phyloP scores from a whole-genome alignment of 2,113 vertebrate species.

The Mormyrus lacerda region DNA sequence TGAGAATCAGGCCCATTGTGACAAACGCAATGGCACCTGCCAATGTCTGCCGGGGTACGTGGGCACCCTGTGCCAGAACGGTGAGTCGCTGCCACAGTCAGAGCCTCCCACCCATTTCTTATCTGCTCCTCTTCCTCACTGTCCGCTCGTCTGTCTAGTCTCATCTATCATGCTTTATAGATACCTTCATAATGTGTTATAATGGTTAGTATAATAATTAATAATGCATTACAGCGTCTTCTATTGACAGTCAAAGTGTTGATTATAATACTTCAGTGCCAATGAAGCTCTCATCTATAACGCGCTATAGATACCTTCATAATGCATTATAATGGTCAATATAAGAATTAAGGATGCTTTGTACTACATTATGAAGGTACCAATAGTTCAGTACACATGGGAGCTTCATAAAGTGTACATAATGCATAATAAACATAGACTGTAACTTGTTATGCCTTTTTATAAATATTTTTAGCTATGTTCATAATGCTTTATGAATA shows the following conservation, averaged over 20 bases:
- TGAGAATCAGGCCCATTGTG: slow-evolving; percentile 54
- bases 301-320: neutral
- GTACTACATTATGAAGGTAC: neutral
- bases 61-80: slow-evolving; percentile 59
- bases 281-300: neutral
- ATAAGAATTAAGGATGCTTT: neutral
- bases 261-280: neutral
- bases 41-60: slow-evolving; percentile 55
- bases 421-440: neutral
- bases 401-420: neutral
- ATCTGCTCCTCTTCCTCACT: neutral
- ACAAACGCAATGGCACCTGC: slow-evolving; percentile 54
- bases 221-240: neutral
- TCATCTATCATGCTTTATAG: neutral
- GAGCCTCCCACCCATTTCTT: neutral
- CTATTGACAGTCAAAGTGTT: neutral
- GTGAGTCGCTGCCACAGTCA: slow-evolving; percentile 45
- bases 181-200: neutral
- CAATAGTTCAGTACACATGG: too few relatives aligned
- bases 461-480: neutral
- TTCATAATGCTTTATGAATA: too few relatives aligned
- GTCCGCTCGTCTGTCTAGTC: neutral
- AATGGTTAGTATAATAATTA: neutral
- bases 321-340: neutral
- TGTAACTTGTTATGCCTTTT: neutral